These are phyloP conservation scores for Leptinotarsa rubiginosa DNA, from an alignment of 2,888 invertebrate species.

Conservation along the genomic window DNA sequence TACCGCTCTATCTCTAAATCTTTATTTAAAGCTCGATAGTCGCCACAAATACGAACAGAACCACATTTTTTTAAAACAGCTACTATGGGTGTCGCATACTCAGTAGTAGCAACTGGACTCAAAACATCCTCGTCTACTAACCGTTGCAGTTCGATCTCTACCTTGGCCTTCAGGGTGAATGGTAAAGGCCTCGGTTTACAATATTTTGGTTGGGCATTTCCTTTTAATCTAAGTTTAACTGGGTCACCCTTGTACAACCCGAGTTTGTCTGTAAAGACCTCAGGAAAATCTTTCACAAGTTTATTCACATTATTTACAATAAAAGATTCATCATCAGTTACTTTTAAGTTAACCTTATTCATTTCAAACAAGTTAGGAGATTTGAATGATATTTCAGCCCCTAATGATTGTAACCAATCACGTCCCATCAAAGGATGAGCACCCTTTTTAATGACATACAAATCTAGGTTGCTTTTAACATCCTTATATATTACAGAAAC, in stretches of 20 bases:
- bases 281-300: not conserved
- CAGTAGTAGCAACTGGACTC: slow-evolving; percentile 20
- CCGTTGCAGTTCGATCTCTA: slow-evolving; percentile 4
- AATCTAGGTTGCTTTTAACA: no score
- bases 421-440: no score
- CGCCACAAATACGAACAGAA: slow-evolving; percentile 38
- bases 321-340: no score
- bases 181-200: slow-evolving; percentile 15
- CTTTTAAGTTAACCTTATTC: no score
- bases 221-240: not conserved
- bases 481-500: no score
- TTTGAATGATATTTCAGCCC: no score
- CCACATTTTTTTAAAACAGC: slow-evolving; percentile 39
- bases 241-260: not conserved
- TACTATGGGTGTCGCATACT: slow-evolving; percentile 36
- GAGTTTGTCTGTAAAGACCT: not conserved
- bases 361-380: no score
- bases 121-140: not conserved
- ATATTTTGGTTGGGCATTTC: slow-evolving; percentile 12
- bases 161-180: slow-evolving; percentile 17
- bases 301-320: no score
- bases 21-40: slow-evolving; percentile 52
- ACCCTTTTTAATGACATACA: no score
- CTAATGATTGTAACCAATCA: no score
- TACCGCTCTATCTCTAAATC: slow-evolving; percentile 47